phyloP scores from a whole-genome alignment of 1,140 invertebrate species.

The Drosophila ogumai region DNA sequence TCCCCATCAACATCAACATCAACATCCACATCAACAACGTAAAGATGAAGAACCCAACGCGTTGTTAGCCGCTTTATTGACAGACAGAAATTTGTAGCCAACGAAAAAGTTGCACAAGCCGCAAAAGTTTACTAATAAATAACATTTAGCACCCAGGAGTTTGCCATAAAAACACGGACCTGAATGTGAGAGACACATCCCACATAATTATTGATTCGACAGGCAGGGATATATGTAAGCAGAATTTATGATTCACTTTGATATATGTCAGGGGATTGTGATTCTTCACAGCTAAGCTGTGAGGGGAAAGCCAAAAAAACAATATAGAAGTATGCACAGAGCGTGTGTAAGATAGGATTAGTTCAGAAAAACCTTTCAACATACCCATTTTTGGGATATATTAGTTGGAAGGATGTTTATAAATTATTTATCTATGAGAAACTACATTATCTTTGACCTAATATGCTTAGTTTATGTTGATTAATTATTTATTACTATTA shows the following conservation, averaged over 20 bases:
- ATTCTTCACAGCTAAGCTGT: neutral
- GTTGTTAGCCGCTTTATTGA: slow-evolving; percentile 67
- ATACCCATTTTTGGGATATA: neutral
- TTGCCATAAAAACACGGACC: slow-evolving; percentile 28
- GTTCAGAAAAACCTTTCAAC: no score
- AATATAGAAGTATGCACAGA: neutral
- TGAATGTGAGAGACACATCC: slow-evolving; percentile 44
- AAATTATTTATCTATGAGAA: neutral
- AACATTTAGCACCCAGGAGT: slow-evolving; percentile 70
- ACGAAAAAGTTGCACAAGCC: slow-evolving; percentile 59
- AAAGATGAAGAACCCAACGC: slow-evolving; percentile 39
- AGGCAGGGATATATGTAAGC: slow-evolving; percentile 48
- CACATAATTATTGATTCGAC: slow-evolving; percentile 65
- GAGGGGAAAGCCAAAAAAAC: slow-evolving; percentile 1
- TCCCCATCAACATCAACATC: slow-evolving; percentile 16
- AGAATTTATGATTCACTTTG: slow-evolving; percentile 58
- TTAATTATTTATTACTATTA: no score
- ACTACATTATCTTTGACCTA: neutral
- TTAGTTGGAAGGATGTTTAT: neutral
- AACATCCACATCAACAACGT: slow-evolving; percentile 6
- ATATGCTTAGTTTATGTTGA: neutral
- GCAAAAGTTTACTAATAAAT: slow-evolving; percentile 80
- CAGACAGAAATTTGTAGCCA: slow-evolving; percentile 57
- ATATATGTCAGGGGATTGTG: slow-evolving; percentile 25
- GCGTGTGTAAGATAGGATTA: neutral